A percentile compares a stretch with the other conserved stretches of the same genome.
Evolutionary conservation across 2,113 vertebrate genomes (phyloP).

Genomic region (Megaceryle torquata): DNA sequence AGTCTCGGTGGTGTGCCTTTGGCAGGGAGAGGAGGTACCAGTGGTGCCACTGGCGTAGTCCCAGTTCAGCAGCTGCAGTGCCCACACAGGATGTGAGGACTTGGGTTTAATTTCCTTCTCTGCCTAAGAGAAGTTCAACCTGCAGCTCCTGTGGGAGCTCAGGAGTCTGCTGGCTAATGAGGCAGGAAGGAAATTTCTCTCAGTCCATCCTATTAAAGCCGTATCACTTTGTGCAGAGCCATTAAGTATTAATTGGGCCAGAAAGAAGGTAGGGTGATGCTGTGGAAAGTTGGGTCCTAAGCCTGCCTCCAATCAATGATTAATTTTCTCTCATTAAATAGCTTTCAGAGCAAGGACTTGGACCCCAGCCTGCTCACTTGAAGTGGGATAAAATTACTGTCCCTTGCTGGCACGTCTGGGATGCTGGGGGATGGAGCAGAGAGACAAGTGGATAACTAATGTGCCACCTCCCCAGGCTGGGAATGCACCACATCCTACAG

Average conservation of each 20-base stretch:
- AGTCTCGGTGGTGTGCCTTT: not conserved
- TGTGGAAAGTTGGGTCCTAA: not conserved
- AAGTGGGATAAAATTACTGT: not conserved
- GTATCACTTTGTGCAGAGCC: not conserved
- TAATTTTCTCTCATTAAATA: not conserved
- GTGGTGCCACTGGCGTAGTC: not conserved
- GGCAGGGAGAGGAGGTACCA: not conserved
- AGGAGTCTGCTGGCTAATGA: not conserved
- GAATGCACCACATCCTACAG: too few species aligned
- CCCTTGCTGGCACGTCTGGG: rapidly evolving
- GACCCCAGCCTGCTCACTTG: not conserved
- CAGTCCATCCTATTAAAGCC: not conserved
- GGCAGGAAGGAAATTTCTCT: not conserved
- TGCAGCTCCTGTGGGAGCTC: not conserved
- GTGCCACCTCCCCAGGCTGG: too few species aligned
- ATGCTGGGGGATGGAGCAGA: not conserved
- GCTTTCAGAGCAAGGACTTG: not conserved
- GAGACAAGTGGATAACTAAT: too few species aligned
- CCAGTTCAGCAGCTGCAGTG: not conserved
- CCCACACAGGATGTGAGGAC: not conserved
- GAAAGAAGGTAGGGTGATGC: not conserved
- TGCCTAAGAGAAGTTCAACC: not conserved
- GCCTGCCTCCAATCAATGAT: not conserved
- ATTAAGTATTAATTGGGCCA: not conserved
- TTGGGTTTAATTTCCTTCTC: not conserved